Evolutionary conservation across 1,140 invertebrate species (phyloP), one percentile per base, ranked within the genome.

Genomic region (Marisa cornuarietis): DNA sequence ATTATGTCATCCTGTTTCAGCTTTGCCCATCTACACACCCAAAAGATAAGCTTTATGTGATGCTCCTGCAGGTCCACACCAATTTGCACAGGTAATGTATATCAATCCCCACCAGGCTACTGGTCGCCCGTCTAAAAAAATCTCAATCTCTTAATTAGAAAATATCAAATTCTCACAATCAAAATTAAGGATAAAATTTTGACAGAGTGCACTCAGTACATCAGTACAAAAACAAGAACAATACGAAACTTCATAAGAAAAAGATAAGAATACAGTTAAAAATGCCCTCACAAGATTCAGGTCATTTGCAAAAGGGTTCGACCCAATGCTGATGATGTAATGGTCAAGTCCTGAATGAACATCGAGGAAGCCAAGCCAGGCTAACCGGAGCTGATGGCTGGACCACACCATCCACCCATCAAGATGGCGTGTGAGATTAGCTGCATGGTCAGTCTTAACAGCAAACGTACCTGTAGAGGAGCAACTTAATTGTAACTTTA

Each of bases 351-450:
- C 79, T 3, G 85, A 84, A 76, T 86, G 85, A 42, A 82, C 52
- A 80, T 86, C 85, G 54, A 71, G 68, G 65, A 86, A 86, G 54
- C 85, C 84, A 3, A 86, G 74, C 85, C 85, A 86, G 16, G 84
- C 83, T 22, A 86, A 69, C 16, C 76, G 76, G 4, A 86, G 78
- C 13, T 42, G 66, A 76, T 71, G 68, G 16, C 14, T 76, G 0
- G 31, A 73, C 81, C 82, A 86, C 2, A 79, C 80, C 83, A 86
- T 86, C 65, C 79, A 82, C 1, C 71, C 81, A 2, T 31, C 20
- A 0, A 76, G 68, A 16, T 84, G 78, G 16, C 85, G 76, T 20
- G 72, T 62, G n/a, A 85, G 72, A 16, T 73, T 63, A 13, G 84
- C 84, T 54, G 85, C 81, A 80, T 85, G 84, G 13, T 81, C 81